A percentile compares a stretch with the other conserved stretches of the same genome.
Evolutionary conservation across 37 sponge, comb jelly and placozoan genomes (phyloP).

Genomic region (Haliclona indistincta): DNA sequence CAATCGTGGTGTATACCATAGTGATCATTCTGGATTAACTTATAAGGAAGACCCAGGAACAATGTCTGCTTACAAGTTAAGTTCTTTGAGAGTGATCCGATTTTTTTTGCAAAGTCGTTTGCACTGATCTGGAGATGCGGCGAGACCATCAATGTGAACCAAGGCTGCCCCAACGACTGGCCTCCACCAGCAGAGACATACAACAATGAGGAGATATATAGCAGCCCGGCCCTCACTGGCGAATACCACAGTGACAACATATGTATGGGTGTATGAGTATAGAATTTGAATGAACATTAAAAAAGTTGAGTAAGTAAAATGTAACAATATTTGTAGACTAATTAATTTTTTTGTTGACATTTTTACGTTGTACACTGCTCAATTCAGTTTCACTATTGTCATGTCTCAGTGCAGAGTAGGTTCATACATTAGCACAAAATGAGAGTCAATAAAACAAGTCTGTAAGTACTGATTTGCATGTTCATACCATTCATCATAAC

Average conservation of each 20-base stretch:
- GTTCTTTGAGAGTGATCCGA: slow-evolving; percentile 83
- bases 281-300: too few relatives aligned
- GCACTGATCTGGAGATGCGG: slow-evolving; percentile 75
- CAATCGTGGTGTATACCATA: slow-evolving; percentile 53
- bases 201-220: not conserved
- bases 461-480: too few relatives aligned
- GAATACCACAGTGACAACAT: slow-evolving; percentile 60
- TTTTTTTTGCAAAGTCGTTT: slow-evolving; percentile 75
- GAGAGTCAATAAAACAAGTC: too few relatives aligned
- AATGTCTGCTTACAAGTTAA: slow-evolving; percentile 84
- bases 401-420: too few relatives aligned
- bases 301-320: too few relatives aligned
- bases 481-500: too few relatives aligned
- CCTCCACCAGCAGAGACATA: slow-evolving; percentile 14
- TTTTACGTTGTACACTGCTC: too few relatives aligned
- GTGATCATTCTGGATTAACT: slow-evolving; percentile 68
- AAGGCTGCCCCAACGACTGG: slow-evolving; percentile 67
- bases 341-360: too few relatives aligned
- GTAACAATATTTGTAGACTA: too few relatives aligned
- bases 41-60: slow-evolving; percentile 19
- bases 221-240: slow-evolving; percentile 7
- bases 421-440: too few relatives aligned
- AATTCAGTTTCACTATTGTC: too few relatives aligned
- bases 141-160: slow-evolving; percentile 24
- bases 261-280: slow-evolving; percentile 80